Evolutionary conservation across 2,797 vertebrate genomes (phyloP), one percentile per base, ranked within the genome.

Genomic region (Rhynchotus rufescens): DNA sequence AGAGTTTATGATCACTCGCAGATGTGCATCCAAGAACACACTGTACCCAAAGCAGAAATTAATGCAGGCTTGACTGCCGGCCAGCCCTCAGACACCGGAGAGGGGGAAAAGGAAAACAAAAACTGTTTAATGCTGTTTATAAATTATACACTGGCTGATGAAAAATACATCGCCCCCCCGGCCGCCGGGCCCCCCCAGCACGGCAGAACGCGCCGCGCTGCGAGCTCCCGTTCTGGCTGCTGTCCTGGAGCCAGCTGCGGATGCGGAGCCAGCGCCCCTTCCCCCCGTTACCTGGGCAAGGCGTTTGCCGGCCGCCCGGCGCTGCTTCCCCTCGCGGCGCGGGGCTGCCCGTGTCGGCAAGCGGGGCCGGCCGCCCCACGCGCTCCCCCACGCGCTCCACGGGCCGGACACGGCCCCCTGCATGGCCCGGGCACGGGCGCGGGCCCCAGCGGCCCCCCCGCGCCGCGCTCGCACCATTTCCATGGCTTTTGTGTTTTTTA

Each of bases 1-100:
- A 98, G 98, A 98, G 98, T 99, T 99, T 99, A 99, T 99, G 99
- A 99, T 99, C 98, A 98, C 98, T 99, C 99, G 98, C 99, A 99
- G 99, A 99, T 99, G 99, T 99, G 99, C 98, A 98, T 99, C 98
- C 99, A 99, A 99, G 99, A 99, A 99, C 99, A 99, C 97, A 97
- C 98, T 99, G 99, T 99, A 99, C 99, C 99, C 98, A 99, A 98
- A 99, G 98, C 98, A 99, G 98, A 99, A 99, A 99, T 99, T 99
- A 99, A 99, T 99, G 98, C 98, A 97, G 99, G 99, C 98, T 98
- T 99, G 99, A 99, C 98, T 98, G 98, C 98, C 93, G 98, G 98
- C 99, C 99, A 99, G 99, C 97, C 98, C 98, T 92, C 97, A 98
- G 98, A 98, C 99, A 99, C 98, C 85, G 96, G 96, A 97, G 98